These are phyloP conservation scores for Ecliptopera silaceata DNA, from an alignment of 2,888 invertebrate species.

Conservation along the genomic window DNA sequence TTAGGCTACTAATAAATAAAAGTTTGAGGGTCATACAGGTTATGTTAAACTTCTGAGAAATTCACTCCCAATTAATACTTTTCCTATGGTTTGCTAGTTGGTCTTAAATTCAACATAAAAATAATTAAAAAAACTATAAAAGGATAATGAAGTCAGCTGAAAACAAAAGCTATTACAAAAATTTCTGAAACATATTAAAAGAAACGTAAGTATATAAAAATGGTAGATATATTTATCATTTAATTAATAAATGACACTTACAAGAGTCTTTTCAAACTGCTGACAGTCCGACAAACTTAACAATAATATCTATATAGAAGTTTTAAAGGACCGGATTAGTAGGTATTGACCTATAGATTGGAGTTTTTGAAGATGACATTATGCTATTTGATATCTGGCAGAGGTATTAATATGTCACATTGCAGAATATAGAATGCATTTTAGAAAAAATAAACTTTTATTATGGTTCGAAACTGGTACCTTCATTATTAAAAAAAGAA, in stretches of 20 bases:
- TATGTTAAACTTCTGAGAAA: conserved; percentile 18
- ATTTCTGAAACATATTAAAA: too few species aligned
- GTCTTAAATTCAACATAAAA: too few species aligned
- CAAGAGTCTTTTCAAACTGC: too few species aligned
- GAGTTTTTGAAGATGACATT: conserved; percentile 5
- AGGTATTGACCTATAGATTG: conserved; percentile 4
- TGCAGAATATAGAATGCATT: background rate
- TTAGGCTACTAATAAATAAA: conserved; percentile 24
- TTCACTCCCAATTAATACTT: conserved; percentile 12
- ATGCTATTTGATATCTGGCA: background rate
- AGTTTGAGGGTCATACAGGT: conserved; percentile 22
- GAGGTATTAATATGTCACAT: background rate
- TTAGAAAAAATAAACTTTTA: background rate
- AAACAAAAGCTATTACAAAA: too few species aligned
- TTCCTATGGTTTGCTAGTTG: conserved; percentile 5
- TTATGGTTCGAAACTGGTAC: too few species aligned
- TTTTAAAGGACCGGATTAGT: background rate
- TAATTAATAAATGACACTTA: too few species aligned
- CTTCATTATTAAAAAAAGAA: too few species aligned
- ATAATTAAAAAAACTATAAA: too few species aligned
- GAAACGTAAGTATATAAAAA: too few species aligned
- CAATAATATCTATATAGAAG: background rate
- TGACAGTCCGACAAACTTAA: background rate
- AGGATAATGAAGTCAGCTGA: background rate
- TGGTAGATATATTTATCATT: too few species aligned